Conservation (phyloP, 2,888 invertebrate genomes). For the Heliconius sara region DNA sequence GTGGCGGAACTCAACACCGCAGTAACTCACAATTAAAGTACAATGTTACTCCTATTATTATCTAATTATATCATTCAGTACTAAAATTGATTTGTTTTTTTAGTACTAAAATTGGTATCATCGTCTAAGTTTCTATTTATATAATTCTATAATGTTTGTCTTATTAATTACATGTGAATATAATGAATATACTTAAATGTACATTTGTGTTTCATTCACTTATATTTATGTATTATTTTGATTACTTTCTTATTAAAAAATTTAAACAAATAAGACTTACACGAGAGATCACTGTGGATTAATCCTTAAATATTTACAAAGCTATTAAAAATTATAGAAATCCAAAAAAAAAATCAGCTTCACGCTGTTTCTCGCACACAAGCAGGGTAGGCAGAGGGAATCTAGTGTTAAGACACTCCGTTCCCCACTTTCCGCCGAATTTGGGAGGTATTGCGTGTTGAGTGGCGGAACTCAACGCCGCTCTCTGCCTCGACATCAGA, state of each 20-base stretch:
- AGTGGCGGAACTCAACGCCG: no score
- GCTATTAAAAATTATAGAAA: no score
- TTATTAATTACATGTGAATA: not conserved
- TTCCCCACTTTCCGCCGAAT: no score
- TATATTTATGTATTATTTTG: not conserved
- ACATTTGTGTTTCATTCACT: no score
- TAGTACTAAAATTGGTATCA: not conserved
- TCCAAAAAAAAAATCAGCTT: no score
- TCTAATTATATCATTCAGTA: not conserved
- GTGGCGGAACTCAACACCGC: no score
- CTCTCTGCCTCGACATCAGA: no score
- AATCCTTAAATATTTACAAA: no score
- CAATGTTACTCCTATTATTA: not conserved
- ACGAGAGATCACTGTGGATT: not conserved
- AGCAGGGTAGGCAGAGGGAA: no score
- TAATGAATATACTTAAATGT: not conserved
- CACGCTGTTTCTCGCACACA: no score
- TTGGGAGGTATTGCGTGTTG: no score
- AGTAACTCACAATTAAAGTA: not conserved
- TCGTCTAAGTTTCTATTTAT: not conserved
- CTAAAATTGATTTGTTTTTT: not conserved
- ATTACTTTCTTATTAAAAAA: not conserved
- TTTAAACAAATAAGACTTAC: not conserved
- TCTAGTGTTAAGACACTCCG: no score
- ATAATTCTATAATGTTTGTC: not conserved